Conservation (phyloP, 2,113 vertebrate species). For the Diglossa brunneiventris region DNA sequence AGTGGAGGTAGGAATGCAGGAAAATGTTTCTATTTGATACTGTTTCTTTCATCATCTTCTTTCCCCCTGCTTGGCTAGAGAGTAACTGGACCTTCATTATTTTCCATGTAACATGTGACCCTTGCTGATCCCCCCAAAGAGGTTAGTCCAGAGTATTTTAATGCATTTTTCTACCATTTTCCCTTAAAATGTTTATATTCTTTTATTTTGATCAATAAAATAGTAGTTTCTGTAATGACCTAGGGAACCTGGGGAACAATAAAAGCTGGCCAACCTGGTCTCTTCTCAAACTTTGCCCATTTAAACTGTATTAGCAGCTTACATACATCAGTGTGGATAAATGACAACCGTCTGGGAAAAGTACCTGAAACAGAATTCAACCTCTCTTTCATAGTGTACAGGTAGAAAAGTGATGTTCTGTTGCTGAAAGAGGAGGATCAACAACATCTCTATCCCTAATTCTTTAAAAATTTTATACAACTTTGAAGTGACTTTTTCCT, state of each 20-base stretch:
- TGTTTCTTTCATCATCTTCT: background rate
- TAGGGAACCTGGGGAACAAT: background rate
- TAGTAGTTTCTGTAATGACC: background rate
- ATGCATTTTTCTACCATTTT: background rate
- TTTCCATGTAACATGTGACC: rapidly evolving
- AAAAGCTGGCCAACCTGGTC: background rate
- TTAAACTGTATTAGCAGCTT: background rate
- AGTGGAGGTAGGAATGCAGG: background rate
- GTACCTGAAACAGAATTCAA: background rate
- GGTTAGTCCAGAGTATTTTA: background rate
- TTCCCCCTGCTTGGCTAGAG: background rate
- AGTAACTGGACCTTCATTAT: background rate
- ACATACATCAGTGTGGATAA: background rate
- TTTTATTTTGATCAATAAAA: background rate
- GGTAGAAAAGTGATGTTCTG: background rate
- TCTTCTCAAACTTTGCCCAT: background rate
- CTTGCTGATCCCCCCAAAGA: background rate
- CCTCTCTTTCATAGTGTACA: background rate
- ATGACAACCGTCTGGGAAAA: background rate
- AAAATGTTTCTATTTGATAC: background rate
- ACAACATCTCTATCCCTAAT: background rate
- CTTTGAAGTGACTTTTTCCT: background rate
- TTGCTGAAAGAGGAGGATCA: background rate
- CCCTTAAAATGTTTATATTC: background rate
- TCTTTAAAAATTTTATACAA: background rate